Conservation (phyloP, 2,797 vertebrate species). For the Channa striata region DNA sequence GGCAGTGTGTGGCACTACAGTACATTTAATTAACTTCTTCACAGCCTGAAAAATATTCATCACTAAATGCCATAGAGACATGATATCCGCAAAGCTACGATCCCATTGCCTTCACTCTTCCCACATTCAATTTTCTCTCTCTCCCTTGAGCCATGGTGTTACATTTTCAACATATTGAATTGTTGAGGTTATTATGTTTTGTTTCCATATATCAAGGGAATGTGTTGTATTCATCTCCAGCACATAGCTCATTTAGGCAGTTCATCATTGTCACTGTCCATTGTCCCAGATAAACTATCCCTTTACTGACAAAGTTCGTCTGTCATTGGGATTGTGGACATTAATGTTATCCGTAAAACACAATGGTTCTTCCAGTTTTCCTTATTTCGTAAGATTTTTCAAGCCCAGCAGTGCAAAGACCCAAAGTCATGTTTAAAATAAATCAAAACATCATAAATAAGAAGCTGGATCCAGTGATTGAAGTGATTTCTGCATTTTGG, state of each 20-base stretch:
- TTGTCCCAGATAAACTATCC: too few species aligned
- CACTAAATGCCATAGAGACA: constrained; percentile 30
- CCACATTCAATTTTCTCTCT: constrained; percentile 38
- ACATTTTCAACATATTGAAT: constrained; percentile 30
- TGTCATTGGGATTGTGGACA: too few species aligned
- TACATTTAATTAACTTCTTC: constrained; percentile 25
- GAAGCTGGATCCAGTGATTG: too few species aligned
- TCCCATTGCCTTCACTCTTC: constrained; percentile 26
- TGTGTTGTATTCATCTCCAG: constrained; percentile 16
- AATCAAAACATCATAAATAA: too few species aligned
- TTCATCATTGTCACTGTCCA: background rate
- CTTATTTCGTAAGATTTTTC: too few species aligned
- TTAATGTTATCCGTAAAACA: too few species aligned
- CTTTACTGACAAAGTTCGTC: too few species aligned
- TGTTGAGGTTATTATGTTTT: constrained; percentile 29
- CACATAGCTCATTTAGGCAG: constrained; percentile 1
- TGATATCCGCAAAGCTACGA: constrained; percentile 20
- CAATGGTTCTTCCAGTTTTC: too few species aligned
- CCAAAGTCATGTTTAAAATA: too few species aligned
- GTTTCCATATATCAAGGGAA: constrained; percentile 12
- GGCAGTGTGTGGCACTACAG: constrained; percentile 1
- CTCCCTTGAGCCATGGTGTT: constrained; percentile 16
- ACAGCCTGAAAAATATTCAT: constrained; percentile 39
- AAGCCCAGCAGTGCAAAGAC: too few species aligned
- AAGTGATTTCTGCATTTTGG: too few species aligned